Evolutionary conservation across 2,113 vertebrate genomes (phyloP).

Genomic region (Proterorhinus semilunaris): DNA sequence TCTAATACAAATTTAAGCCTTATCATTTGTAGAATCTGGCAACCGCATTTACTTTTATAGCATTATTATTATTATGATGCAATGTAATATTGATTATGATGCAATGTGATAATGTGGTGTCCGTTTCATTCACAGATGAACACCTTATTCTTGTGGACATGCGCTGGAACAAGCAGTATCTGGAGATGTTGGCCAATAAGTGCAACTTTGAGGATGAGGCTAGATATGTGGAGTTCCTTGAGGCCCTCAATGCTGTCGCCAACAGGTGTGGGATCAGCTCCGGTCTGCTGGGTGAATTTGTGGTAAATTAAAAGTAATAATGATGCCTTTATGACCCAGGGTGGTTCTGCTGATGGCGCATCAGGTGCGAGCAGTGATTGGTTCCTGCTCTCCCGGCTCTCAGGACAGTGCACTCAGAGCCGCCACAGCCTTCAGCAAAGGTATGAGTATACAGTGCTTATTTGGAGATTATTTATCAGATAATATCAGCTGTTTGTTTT

Average conservation of each 20-base stretch:
- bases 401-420: constrained; percentile 82
- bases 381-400: constrained; percentile 68
- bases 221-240: constrained; percentile 83
- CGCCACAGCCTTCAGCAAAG: constrained; percentile 91
- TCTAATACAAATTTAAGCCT: neutral
- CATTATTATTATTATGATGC: too few species aligned
- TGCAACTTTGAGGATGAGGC: constrained; percentile 86
- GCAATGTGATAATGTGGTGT: neutral
- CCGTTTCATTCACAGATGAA: constrained; percentile 79
- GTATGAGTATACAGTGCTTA: constrained; percentile 61
- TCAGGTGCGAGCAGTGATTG: constrained; percentile 81
- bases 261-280: constrained; percentile 78
- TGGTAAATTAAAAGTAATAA: neutral
- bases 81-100: too few species aligned
- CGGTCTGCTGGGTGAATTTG: neutral
- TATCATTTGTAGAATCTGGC: neutral
- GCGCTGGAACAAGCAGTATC: constrained; percentile 94
- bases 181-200: constrained; percentile 89
- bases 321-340: constrained; percentile 66
- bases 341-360: constrained; percentile 86
- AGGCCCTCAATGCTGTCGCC: constrained; percentile 84
- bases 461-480: neutral
- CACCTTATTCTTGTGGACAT: constrained; percentile 89
- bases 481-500: neutral
- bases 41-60: too few species aligned